Base-by-base conservation (phyloP, 1,140 invertebrate species). In the Trypoxylus dichotomus region DNA sequence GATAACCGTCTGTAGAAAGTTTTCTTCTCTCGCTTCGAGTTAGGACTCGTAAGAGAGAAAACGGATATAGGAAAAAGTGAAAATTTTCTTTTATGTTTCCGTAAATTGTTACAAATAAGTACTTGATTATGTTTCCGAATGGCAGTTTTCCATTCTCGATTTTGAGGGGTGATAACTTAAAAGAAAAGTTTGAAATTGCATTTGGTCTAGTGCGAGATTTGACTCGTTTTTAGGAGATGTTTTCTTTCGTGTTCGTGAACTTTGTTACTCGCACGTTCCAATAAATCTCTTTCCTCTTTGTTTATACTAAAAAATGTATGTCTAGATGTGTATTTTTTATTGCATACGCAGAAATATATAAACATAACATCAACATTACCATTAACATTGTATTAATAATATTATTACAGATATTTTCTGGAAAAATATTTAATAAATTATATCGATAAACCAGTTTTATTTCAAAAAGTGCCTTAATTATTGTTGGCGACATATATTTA, bases 21-120 rank as follows among this genome's bases (percentile, higher is more conserved):
- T 68, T 68, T 24, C 27, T 68, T 68, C 21, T 10, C 25, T 29
- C 60, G 27, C 21, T 68, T 68, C 60, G 60, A 68, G 27, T 25
- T 27, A 24, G 60, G 24, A 68, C 27, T 68, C 60, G 60, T 68
- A 29, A 68, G 60, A 29, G 60, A 29, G 60, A 68, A 29, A 68
- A 68, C 19, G 60, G 60, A 68, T 68, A 68, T 68, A 68, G 60
- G 27, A 68, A 68, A 68, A 68, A 68, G 60, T 68, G 60, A 68
- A 68, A 68, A 68, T 68, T 68, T 29, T 68, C 60, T 68, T 68
- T 68, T 68, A 68, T 68, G 60, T 68, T 68, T 68, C 60, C 60
- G 60, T 68, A 68, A 68, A 68, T 68, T 68, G 60, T 68, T 68
- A 68, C 60, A 68, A 68, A 68, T 68, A 68, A 68, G 60, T 68